phyloP scores from a whole-genome alignment of 2,113 vertebrate species.

The Gallinago jamesoni region DNA sequence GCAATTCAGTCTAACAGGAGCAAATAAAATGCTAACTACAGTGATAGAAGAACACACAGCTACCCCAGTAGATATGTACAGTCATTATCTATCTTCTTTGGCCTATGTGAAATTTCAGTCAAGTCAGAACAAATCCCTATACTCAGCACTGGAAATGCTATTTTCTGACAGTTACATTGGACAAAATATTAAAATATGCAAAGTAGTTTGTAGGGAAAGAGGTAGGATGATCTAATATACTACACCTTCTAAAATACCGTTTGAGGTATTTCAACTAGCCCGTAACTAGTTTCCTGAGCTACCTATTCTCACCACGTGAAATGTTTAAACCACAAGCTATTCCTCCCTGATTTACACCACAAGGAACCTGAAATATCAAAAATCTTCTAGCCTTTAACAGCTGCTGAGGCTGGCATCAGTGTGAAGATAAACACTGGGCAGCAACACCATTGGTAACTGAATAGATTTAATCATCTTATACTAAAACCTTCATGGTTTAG shows the following conservation, averaged over 20 bases:
- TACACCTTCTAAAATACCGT: background rate
- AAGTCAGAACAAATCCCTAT: background rate
- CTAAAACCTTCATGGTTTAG: background rate
- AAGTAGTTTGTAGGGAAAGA: background rate
- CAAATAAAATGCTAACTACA: background rate
- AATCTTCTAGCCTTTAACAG: background rate
- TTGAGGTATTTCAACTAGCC: background rate
- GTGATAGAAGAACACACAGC: background rate
- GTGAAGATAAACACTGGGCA: background rate
- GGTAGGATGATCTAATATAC: background rate
- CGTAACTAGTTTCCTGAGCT: background rate
- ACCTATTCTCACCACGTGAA: background rate
- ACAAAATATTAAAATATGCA: background rate
- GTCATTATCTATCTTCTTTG: background rate
- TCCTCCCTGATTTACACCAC: background rate
- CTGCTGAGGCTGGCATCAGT: background rate
- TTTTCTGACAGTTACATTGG: background rate
- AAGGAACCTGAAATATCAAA: background rate
- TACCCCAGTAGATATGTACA: rapidly evolving
- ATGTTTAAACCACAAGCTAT: background rate
- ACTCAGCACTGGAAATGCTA: background rate
- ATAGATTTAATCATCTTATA: background rate
- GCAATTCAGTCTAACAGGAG: background rate
- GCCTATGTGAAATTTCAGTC: background rate
- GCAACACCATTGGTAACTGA: background rate